Evolutionary conservation across 2,113 vertebrate genomes (phyloP), one percentile per base, ranked within the genome.

Genomic region (Lepus timidus): DNA sequence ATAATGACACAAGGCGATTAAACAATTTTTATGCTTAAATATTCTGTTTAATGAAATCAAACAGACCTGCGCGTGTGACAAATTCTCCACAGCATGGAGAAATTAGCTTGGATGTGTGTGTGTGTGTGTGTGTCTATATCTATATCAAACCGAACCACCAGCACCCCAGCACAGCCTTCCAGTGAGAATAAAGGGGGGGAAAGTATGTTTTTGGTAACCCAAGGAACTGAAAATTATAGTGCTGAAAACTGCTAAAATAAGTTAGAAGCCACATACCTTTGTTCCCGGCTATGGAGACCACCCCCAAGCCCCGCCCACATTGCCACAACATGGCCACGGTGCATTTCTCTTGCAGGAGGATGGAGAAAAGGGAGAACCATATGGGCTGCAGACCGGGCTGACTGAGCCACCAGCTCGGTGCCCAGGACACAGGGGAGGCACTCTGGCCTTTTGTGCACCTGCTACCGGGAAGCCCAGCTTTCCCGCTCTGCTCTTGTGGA

Each of bases 11-110:
- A 98, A 99, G 99, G 99, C 99, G 99, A 99, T 99, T 99, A 99
- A 99, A 99, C 99, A 99, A 99, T 99, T 99, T 99, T 99, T 99
- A 99, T 99, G 99, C 99, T 99, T 99, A 99, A 99, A 99, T 99
- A 99, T 99, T 99, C 99, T 98, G 98, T 99, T 99, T 99, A 99
- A 99, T 99, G 99, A 99, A 99, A 99, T 99, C 99, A 99, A 99
- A 99, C 99, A 99, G 98, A 99, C 98, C 98, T 98, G 98, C 97
- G 98, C 97, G 93, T 98, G 98, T 98, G 98, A 99, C 99, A 99
- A 99, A 99, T 99, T 99, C 98, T 98, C 98, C 98, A 98, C 98
- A 98, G 98, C 99, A 98, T 97, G 98, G 98, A 98, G 98, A 99
- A 99, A 99, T 99, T 99, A 99, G 98, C 96, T 98, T 97, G 90